Conservation (phyloP, 2,113 vertebrate genomes). For the Potamarius usumacintae region DNA sequence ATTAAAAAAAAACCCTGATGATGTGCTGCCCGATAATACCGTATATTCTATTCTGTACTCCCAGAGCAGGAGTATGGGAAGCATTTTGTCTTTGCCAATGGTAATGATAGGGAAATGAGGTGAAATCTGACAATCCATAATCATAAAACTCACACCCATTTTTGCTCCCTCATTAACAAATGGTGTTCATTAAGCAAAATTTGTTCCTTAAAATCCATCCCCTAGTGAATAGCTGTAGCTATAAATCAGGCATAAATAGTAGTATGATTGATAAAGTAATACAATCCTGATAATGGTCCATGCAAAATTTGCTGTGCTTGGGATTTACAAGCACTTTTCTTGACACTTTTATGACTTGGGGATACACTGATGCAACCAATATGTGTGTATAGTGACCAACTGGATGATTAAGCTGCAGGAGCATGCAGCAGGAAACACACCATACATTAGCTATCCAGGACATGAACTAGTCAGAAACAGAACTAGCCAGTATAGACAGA, state of each 20-base stretch:
- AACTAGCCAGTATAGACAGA: not conserved
- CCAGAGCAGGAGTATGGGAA: not conserved
- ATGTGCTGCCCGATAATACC: not conserved
- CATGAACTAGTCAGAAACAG: not conserved
- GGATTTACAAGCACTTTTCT: not conserved
- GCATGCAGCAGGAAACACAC: not conserved
- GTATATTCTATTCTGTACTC: not conserved
- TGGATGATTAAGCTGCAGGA: slow-evolving; percentile 25
- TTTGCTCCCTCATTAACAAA: slow-evolving; percentile 55
- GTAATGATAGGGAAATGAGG: slow-evolving; percentile 41
- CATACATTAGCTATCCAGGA: not conserved
- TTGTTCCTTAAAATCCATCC: slow-evolving; percentile 43
- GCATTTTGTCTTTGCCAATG: slow-evolving; percentile 20
- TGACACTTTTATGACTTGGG: slow-evolving; percentile 9
- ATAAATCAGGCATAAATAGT: slow-evolving; percentile 47
- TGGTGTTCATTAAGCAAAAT: slow-evolving; percentile 50
- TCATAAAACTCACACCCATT: slow-evolving; percentile 45
- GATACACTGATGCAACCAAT: not conserved
- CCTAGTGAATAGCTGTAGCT: slow-evolving; percentile 52
- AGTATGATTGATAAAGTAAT: slow-evolving; percentile 49
- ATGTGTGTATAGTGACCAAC: not conserved
- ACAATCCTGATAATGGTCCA: slow-evolving; percentile 41
- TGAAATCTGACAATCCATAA: slow-evolving; percentile 45
- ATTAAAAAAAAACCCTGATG: not conserved
- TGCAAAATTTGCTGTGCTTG: slow-evolving; percentile 24